Base-by-base conservation (phyloP, 1,140 invertebrate species). In the Rhopalosiphum padi region DNA sequence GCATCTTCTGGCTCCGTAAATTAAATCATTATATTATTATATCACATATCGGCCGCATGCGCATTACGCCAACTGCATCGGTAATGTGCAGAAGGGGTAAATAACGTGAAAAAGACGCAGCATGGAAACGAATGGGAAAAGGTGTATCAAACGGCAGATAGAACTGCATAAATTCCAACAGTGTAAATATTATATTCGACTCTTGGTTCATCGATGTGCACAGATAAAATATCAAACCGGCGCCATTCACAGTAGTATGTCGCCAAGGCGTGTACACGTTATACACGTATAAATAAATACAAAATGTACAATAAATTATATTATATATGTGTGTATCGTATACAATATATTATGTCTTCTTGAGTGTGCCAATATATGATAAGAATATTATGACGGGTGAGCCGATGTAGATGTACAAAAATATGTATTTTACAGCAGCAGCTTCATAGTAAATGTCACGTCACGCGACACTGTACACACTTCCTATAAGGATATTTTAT, bases 351-450 rank as follows among this genome's bases (percentile, higher is more conserved):
- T 77, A 18, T 77, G 30, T 77, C 15, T 77, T 77, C 30, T n/a
- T 77, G 60, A 77, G 60, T 77, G 60, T 77, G n/a, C 30, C 60
- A 77, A n/a, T n/a, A 77, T 68, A 68, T 68, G n/a, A 77, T n/a
- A 77, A 77, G n/a, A 77, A n/a, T 77, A 77, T 77, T 77, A 77
- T 77, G 60, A 77, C 60, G 5, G 15, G n/a, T 15, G n/a, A 4
- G 60, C 60, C 30, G 60, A 77, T 77, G 60, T 77, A 35, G 0
- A 30, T 60, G 30, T 60, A 60, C 30, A 0, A n/a, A 77, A 77
- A 77, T 77, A 15, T 77, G 30, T 77, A 77, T n/a, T 77, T 77
- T n/a, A 77, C 60, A 77, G 60, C 30, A 77, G 15, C 60, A 77
- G 60, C n/a, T 21, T n/a, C n/a, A 77, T 77, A 77, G 60, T 77